A percentile compares a stretch with the other conserved stretches of the same genome.
phyloP scores from a whole-genome alignment of 2,797 vertebrate species.

The Bradypus variegatus region DNA sequence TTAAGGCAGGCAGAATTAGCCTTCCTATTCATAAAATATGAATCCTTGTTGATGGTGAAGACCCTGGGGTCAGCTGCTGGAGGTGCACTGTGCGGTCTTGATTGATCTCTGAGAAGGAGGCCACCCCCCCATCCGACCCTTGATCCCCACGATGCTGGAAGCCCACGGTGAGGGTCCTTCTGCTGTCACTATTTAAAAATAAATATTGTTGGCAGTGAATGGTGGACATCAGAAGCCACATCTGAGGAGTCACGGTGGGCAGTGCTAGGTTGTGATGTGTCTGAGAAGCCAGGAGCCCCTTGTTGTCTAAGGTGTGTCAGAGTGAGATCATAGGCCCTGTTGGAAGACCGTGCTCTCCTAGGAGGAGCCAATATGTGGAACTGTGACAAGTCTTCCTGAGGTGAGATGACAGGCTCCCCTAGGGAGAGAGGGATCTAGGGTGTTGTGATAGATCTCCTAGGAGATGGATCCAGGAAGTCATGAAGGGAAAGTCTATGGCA shows the following conservation, averaged over 20 bases:
- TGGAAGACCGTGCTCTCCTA: background rate
- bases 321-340: background rate
- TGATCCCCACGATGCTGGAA: constrained; percentile 87
- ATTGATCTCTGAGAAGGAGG: constrained; percentile 87
- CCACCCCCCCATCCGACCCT: constrained; percentile 87
- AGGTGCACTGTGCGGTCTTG: constrained; percentile 83
- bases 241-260: background rate
- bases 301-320: background rate
- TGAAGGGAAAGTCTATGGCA: background rate
- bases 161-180: constrained; percentile 75
- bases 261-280: too few relatives aligned
- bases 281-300: background rate
- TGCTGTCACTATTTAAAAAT: background rate
- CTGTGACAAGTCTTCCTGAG: background rate
- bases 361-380: background rate
- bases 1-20: constrained; percentile 87
- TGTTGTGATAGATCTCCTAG: background rate
- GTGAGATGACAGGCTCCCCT: background rate
- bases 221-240: background rate
- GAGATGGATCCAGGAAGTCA: background rate
- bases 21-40: constrained; percentile 92
- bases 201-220: background rate
- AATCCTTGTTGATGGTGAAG: constrained; percentile 90
- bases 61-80: constrained; percentile 84
- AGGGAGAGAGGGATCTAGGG: background rate